These are phyloP conservation scores for Brachyhypopomus gauderio DNA, from an alignment of 2,113 vertebrate genomes.

Conservation along the genomic window DNA sequence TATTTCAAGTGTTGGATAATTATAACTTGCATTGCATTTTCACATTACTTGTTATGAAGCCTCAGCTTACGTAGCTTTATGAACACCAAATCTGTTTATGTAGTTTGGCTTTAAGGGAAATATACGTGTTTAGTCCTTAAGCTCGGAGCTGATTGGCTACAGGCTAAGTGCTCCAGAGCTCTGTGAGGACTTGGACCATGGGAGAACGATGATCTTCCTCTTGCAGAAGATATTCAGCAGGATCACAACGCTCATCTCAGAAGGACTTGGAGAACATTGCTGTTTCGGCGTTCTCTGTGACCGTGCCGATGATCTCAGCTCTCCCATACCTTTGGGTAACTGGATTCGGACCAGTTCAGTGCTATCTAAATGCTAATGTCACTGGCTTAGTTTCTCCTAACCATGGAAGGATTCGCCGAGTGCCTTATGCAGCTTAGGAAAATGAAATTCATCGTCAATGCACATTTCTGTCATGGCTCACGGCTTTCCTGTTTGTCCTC, in stretches of 20 bases:
- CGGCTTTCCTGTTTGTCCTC: not conserved
- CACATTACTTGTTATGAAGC: not conserved
- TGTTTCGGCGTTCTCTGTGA: not conserved
- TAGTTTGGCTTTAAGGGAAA: not conserved
- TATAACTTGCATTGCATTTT: no score
- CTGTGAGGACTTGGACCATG: not conserved
- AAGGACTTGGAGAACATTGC: not conserved
- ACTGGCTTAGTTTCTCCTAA: constrained; percentile 11
- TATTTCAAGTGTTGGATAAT: no score
- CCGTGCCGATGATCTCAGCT: not conserved
- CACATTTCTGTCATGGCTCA: not conserved
- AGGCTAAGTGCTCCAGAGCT: not conserved
- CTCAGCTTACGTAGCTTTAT: not conserved
- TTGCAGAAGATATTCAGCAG: not conserved
- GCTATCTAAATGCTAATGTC: constrained; percentile 42
- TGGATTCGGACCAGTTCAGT: not conserved
- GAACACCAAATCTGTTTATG: no score
- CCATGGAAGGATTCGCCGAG: not conserved
- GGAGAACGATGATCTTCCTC: not conserved
- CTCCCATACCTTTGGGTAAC: not conserved
- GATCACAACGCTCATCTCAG: not conserved
- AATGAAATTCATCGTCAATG: constrained; percentile 13
- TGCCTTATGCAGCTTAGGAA: not conserved
- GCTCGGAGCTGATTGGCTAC: no score
- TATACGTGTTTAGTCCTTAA: no score